These are phyloP conservation scores for Rhinoderma darwinii DNA, from an alignment of 2,113 vertebrate species.

Conservation along the genomic window DNA sequence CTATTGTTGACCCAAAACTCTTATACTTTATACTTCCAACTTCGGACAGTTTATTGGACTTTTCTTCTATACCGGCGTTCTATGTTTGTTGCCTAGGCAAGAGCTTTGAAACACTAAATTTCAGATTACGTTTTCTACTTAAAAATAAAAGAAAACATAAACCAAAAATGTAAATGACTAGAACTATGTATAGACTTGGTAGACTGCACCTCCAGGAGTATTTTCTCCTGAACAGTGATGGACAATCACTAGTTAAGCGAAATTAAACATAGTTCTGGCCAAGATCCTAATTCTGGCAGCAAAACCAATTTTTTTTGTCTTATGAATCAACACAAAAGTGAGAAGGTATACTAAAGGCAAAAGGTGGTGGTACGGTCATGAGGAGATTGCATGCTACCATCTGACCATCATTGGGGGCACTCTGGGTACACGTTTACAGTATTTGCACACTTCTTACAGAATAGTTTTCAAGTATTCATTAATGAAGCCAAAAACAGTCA, in stretches of 20 bases:
- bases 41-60: no score
- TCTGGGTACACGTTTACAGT: neutral
- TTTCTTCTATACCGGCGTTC: no score
- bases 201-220: neutral
- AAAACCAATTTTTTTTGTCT: neutral
- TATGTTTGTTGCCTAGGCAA: no score
- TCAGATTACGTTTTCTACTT: no score
- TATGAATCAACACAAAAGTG: neutral
- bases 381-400: neutral
- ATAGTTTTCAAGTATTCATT: no score
- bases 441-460: neutral
- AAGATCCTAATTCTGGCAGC: neutral
- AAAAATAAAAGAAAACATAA: no score
- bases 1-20: no score
- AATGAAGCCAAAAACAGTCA: neutral
- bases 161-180: no score
- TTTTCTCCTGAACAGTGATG: neutral
- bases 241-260: neutral
- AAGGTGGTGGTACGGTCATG: neutral
- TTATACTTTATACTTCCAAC: no score
- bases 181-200: neutral
- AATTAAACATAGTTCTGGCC: neutral
- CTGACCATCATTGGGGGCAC: neutral
- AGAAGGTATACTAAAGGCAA: neutral
- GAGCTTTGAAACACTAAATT: no score